Evolutionary conservation across 2,888 invertebrate species (phyloP).

Genomic region (Brenthis ino): DNA sequence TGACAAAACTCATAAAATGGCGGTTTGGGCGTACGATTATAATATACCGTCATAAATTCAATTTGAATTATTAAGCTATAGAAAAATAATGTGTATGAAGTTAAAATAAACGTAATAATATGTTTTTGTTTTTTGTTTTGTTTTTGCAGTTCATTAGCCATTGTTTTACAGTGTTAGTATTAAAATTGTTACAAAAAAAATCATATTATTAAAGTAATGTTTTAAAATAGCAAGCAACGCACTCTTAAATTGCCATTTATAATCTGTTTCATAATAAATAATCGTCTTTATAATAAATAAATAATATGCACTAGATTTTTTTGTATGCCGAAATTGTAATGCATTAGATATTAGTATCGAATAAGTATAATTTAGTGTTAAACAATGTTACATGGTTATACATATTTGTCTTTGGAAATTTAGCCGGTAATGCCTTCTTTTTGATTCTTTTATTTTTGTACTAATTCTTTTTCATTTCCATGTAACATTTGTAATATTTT

Average conservation of each 20-base stretch:
- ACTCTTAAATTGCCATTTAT: neutral
- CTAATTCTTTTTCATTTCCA: neutral
- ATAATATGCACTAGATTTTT: neutral
- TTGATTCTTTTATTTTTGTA: neutral
- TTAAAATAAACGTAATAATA: too few species aligned
- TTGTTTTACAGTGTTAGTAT: too few species aligned
- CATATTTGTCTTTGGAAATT: neutral
- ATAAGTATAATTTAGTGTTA: slow-evolving; percentile 1
- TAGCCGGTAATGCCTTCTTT: neutral
- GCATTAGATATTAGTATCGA: slow-evolving; percentile 10
- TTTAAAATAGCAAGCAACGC: too few species aligned
- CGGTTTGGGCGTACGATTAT: neutral
- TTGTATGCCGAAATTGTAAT: slow-evolving; percentile 8
- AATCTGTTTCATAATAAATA: neutral
- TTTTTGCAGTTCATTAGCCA: neutral
- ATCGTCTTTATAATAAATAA: neutral
- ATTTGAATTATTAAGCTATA: too few species aligned
- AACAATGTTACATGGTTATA: slow-evolving; percentile 4
- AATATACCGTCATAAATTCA: too few species aligned
- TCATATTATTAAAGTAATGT: too few species aligned
- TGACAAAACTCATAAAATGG: neutral
- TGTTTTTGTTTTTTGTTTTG: too few species aligned
- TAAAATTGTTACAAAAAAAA: neutral
- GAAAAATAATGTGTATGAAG: too few species aligned
- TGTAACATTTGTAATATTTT: slow-evolving; percentile 7